Conservation (phyloP, 2,797 vertebrate species). For the Mico argentatus region DNA sequence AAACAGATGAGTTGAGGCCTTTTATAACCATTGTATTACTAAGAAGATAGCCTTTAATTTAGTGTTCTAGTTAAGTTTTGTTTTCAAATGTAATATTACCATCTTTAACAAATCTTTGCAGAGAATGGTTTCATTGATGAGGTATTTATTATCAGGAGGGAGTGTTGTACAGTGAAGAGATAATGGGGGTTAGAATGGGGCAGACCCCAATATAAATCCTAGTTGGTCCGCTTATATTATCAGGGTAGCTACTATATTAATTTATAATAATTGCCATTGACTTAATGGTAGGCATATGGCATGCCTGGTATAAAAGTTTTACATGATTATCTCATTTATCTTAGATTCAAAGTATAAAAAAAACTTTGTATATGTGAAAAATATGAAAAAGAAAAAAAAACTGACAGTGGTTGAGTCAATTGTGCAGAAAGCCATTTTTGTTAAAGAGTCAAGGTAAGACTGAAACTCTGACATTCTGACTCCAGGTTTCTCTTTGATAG, state of each 20-base stretch:
- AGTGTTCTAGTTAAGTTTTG: slow-evolving; percentile 72
- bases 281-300: background rate
- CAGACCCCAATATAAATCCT: background rate
- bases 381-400: background rate
- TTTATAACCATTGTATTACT: slow-evolving; percentile 85
- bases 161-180: background rate
- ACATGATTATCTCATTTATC: background rate
- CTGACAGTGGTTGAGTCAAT: background rate
- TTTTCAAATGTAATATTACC: slow-evolving; percentile 36
- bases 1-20: slow-evolving; percentile 84
- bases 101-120: background rate
- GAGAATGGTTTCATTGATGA: background rate
- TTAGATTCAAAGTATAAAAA: background rate
- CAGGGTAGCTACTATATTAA: background rate
- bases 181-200: background rate
- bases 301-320: background rate
- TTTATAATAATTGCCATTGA: background rate
- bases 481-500: background rate
- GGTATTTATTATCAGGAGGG: background rate
- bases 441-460: background rate
- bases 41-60: slow-evolving; percentile 79
- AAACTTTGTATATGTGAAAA: background rate
- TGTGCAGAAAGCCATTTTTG: background rate
- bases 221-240: background rate
- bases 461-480: background rate